Percentiles rank a stretch among this genome's conserved stretches.
Conservation (phyloP, 2,888 invertebrate species). For the Idaea dimidiata region DNA sequence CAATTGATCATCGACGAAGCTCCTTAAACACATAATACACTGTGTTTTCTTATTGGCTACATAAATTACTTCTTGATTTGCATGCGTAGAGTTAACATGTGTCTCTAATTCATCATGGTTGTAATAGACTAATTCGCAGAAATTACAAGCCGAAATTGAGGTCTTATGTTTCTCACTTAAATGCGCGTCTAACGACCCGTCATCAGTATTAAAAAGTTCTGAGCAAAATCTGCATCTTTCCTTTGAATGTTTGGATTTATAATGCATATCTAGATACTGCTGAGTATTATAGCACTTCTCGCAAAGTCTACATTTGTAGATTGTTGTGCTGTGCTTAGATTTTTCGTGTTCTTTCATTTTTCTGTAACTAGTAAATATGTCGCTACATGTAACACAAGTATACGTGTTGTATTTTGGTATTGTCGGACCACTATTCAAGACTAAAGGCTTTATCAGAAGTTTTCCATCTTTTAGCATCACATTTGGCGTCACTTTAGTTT, state of each 20-base stretch:
- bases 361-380: conserved; percentile 44
- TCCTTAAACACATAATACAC: conserved; percentile 48
- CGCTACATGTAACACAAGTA: conserved; percentile 41
- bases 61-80: conserved; percentile 22
- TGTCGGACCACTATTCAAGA: conserved; percentile 24
- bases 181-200: conserved; percentile 28
- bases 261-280: conserved; percentile 48
- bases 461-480: conserved; percentile 40
- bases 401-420: conserved; percentile 37
- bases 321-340: conserved; percentile 37
- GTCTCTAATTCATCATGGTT: conserved; percentile 38
- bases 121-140: conserved; percentile 48
- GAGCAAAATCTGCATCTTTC: conserved; percentile 47
- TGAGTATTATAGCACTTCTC: conserved; percentile 44
- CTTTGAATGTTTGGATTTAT: conserved; percentile 39
- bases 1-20: conserved; percentile 35
- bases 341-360: conserved; percentile 47
- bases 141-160: conserved; percentile 38
- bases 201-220: conserved; percentile 32
- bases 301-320: conserved; percentile 45
- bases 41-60: conserved; percentile 30
- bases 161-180: conserved; percentile 41
- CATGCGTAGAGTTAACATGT: conserved; percentile 45
- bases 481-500: conserved; percentile 28
- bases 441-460: conserved; percentile 39